A percentile compares a stretch with the other conserved stretches of the same genome.
phyloP scores from a whole-genome alignment of 2,113 vertebrate genomes.

The Lutjanus erythropterus region DNA sequence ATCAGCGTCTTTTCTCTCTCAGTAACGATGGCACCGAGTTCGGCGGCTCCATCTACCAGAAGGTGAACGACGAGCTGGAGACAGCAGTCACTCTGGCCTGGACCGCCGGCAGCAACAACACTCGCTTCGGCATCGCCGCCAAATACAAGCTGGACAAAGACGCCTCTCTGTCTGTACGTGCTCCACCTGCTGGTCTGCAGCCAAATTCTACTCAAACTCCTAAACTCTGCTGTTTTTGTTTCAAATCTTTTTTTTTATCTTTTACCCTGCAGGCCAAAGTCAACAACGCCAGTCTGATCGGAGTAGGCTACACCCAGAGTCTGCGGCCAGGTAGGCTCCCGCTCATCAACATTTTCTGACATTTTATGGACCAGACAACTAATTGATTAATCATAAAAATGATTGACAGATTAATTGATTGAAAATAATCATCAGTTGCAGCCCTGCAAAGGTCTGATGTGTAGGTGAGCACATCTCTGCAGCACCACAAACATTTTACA shows the following conservation, averaged over 20 bases:
- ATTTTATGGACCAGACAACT: no score
- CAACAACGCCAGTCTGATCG: constrained; percentile 97
- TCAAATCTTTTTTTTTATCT: neutral
- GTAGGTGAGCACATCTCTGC: no score
- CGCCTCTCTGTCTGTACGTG: constrained; percentile 91
- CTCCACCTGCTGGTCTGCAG: neutral
- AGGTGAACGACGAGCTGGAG: constrained; percentile 92
- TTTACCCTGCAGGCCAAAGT: constrained; percentile 90
- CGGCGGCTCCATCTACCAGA: constrained; percentile 97
- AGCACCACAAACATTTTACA: no score
- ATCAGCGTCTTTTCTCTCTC: neutral
- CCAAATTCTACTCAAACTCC: neutral
- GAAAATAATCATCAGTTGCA: no score
- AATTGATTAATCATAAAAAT: no score
- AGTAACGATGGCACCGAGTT: constrained; percentile 98
- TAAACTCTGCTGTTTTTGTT: neutral
- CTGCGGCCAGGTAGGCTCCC: constrained; percentile 90
- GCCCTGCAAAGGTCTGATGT: no score
- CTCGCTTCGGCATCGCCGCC: constrained; percentile 94
- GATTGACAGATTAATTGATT: no score
- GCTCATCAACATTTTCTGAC: no score
- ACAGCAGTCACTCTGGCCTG: constrained; percentile 95
- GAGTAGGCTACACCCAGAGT: constrained; percentile 93
- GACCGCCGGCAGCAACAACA: constrained; percentile 98
- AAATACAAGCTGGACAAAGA: constrained; percentile 94